Conservation (phyloP, 1,140 invertebrate genomes). For the Bactericera cockerelli region DNA sequence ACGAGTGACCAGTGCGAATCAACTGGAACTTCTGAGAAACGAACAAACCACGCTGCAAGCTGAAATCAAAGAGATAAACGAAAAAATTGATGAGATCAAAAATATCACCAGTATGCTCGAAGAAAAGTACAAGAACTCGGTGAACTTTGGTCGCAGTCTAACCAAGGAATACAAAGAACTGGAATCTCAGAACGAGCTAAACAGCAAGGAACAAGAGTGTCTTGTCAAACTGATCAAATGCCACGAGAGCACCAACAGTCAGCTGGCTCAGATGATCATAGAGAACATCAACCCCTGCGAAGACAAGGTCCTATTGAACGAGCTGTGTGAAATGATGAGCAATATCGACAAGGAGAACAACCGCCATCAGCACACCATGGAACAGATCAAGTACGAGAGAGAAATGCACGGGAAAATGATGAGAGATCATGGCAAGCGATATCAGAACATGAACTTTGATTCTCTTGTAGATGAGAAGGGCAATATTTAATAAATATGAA, state of each 20-base stretch:
- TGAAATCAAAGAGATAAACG: background rate
- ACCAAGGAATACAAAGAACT: background rate
- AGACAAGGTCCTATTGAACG: background rate
- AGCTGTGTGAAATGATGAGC: background rate
- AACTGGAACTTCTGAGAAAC: too few relatives aligned
- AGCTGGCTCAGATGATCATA: background rate
- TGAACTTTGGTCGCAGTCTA: conserved; percentile 1
- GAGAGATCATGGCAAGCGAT: too few relatives aligned
- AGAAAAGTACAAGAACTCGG: background rate
- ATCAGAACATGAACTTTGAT: too few relatives aligned
- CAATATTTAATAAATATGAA: too few relatives aligned
- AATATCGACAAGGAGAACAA: background rate
- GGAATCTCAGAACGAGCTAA: background rate
- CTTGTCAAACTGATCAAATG: background rate
- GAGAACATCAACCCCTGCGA: conserved; percentile 1
- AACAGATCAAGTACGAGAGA: background rate
- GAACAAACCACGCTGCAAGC: too few relatives aligned
- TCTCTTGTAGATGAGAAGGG: too few relatives aligned
- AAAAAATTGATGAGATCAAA: background rate
- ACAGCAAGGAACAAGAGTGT: background rate
- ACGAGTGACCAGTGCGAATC: too few relatives aligned
- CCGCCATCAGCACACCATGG: background rate
- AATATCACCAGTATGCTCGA: background rate
- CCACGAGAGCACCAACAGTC: background rate
- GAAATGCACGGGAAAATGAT: background rate